Evolutionary conservation across 1,140 invertebrate genomes (phyloP), one percentile per base, ranked within the genome.

Genomic region (Wasmannia auropunctata): DNA sequence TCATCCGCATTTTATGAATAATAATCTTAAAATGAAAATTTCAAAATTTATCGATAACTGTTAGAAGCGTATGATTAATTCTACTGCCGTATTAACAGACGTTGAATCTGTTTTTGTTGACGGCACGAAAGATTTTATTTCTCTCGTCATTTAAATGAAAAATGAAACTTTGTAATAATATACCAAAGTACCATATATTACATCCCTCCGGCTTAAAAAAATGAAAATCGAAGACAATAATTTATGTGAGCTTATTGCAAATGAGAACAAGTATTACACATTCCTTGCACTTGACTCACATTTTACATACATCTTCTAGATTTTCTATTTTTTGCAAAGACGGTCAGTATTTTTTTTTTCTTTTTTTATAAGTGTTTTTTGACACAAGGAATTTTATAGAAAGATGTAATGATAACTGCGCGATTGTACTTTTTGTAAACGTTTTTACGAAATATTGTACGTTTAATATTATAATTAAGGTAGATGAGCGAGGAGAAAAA

Each of bases 261-360:
- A 54, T 40, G 16, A 89, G 3, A 80, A 75, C 16, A 31, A 74
- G 51, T 56, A 74, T 74, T 67, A 34, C 4, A 90, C 88, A 90
- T 87, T 89, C 80, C 86, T 58, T 75, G 25, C 16, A 54, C 51
- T 22, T 74, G 58, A 69, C 54, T 60, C 54, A 77, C 67, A 77
- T 85, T 89, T 92, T 88, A 60, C 62, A 88, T 91, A 88, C 90
- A 93, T 86, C 91, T 93, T 93, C 89, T 91, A 56, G 89, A 91
- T 83, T 79, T 74, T 54, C 83, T 88, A 86, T 86, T 87, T 86
- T 85, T 90, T 83, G 85, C 76, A 70, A 88, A 90, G 88, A 91
- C 81, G 89, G 91, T 93, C 93, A 94, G 93, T 94, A 94, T 94
- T 94, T 88, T 87, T 90, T 88, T 77, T 88, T 77, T 28, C 56